phyloP scores from a whole-genome alignment of 2,888 invertebrate species.

The Dryocosmus kuriphilus region DNA sequence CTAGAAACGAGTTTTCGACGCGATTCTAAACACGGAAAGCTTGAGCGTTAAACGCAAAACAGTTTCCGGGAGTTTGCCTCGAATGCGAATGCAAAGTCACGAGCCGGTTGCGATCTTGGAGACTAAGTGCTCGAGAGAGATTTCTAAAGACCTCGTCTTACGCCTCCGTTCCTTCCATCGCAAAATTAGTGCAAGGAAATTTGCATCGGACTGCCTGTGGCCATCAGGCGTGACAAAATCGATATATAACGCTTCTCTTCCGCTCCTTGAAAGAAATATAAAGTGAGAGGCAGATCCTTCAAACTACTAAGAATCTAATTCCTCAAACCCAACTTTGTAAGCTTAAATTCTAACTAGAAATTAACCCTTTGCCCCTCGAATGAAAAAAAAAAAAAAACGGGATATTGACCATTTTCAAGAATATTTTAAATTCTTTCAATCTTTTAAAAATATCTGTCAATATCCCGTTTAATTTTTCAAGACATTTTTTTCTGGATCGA shows the following conservation, averaged over 20 bases:
- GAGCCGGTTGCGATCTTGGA: not conserved
- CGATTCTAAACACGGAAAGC: constrained; percentile 12
- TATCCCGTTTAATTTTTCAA: too few species aligned
- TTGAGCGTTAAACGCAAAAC: constrained; percentile 21
- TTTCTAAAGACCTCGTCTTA: constrained; percentile 24
- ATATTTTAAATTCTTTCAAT: too few species aligned
- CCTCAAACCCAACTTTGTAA: too few species aligned
- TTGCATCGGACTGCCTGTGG: not conserved
- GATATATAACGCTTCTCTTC: not conserved
- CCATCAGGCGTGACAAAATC: not conserved
- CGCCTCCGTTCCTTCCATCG: not conserved
- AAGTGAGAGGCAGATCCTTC: not conserved
- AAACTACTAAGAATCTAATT: too few species aligned
- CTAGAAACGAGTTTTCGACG: not conserved
- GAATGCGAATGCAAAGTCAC: constrained; percentile 45
- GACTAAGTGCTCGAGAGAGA: constrained; percentile 26
- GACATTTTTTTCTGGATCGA: too few species aligned
- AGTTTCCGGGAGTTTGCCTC: constrained; percentile 32
- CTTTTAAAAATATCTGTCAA: too few species aligned
- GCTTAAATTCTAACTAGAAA: too few species aligned
- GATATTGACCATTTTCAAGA: too few species aligned
- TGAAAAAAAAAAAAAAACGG: too few species aligned
- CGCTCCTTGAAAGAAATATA: not conserved
- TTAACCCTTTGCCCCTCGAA: too few species aligned
- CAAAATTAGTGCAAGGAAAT: not conserved